These are phyloP conservation scores for Rhagoletis zephyria DNA, from an alignment of 1,140 invertebrate genomes.

Conservation along the genomic window DNA sequence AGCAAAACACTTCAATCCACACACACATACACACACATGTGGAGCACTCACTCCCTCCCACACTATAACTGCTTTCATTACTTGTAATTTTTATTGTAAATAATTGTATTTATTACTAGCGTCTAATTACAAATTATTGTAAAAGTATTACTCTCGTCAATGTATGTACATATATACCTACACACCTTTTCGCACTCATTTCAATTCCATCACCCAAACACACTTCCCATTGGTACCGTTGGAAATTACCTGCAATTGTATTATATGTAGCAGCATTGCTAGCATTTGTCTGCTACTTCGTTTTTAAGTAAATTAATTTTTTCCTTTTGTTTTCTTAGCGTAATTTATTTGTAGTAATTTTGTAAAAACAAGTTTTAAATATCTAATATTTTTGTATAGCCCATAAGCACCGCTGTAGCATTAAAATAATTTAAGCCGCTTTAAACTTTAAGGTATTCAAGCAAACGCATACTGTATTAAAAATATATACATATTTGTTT, in stretches of 20 bases:
- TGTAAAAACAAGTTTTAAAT: too few relatives aligned
- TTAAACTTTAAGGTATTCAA: neutral
- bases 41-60: neutral
- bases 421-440: neutral
- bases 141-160: neutral
- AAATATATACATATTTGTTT: slow-evolving; percentile 41
- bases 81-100: slow-evolving; percentile 17
- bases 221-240: too few relatives aligned
- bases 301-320: slow-evolving; percentile 52
- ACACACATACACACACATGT: neutral
- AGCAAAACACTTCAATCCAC: neutral
- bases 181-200: neutral
- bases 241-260: neutral
- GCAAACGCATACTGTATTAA: neutral
- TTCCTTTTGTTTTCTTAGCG: neutral
- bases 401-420: neutral
- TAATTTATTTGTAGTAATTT: neutral
- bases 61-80: neutral
- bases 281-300: slow-evolving; percentile 1
- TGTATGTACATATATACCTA: neutral
- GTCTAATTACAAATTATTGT: neutral
- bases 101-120: slow-evolving; percentile 31
- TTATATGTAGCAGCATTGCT: neutral
- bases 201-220: neutral
- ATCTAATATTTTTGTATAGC: neutral